phyloP scores from a whole-genome alignment of 2,113 vertebrate genomes.

The Ovis aries region ARS-UI_Ramb_v3.0 NC_056058.1:33708501-33709000 shows the following conservation, averaged over 20 bases:
- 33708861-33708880: background rate
- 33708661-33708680: background rate
- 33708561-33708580: background rate
- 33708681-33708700: background rate
- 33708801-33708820: background rate
- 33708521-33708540: background rate
- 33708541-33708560: background rate
- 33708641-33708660: background rate
- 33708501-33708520: background rate
- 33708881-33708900: background rate
- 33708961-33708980: background rate
- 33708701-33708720: background rate
- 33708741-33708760: background rate
- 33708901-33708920: background rate
- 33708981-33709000: background rate
- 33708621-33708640: background rate
- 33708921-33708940: background rate
- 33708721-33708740: background rate
- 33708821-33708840: background rate
- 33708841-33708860: background rate
- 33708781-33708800: background rate
- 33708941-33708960: background rate
- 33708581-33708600: background rate
- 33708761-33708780: background rate
- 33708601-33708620: background rate